Conservation (phyloP, 2,113 vertebrate genomes). For the Pyrgilauda ruficollis region DNA sequence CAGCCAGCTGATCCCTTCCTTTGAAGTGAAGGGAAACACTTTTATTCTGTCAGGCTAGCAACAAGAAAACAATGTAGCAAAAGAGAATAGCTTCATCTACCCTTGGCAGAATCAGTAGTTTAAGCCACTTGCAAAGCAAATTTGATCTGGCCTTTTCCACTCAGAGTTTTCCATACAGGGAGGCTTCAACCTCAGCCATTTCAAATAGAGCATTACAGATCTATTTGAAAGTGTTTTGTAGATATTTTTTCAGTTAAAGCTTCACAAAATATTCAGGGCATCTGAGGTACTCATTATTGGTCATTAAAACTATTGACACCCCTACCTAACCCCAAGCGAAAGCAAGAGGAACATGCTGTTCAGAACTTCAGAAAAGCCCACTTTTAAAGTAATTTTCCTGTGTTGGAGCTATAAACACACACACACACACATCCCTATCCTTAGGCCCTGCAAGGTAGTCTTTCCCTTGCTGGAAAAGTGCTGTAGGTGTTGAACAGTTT, state of each 20-base stretch:
- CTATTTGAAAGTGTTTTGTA: background rate
- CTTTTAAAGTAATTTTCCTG: background rate
- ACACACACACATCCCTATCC: background rate
- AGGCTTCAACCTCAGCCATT: background rate
- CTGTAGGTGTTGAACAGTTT: background rate
- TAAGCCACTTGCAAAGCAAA: background rate
- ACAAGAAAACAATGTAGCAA: background rate
- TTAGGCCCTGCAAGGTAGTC: background rate
- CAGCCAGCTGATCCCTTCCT: background rate
- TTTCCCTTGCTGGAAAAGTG: background rate
- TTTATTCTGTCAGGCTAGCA: background rate
- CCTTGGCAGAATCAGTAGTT: background rate
- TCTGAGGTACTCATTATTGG: background rate
- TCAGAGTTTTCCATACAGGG: background rate
- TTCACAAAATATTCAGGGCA: background rate
- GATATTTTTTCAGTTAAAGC: background rate
- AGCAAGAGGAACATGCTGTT: background rate
- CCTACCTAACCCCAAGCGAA: background rate
- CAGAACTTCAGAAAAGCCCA: background rate
- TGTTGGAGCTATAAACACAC: background rate
- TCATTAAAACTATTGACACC: background rate
- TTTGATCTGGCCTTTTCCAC: background rate
- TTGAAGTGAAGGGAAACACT: background rate
- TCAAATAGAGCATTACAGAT: background rate
- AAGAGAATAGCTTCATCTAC: background rate